phyloP scores from a whole-genome alignment of 2,888 invertebrate species.

The Epistrophe eligans region DNA sequence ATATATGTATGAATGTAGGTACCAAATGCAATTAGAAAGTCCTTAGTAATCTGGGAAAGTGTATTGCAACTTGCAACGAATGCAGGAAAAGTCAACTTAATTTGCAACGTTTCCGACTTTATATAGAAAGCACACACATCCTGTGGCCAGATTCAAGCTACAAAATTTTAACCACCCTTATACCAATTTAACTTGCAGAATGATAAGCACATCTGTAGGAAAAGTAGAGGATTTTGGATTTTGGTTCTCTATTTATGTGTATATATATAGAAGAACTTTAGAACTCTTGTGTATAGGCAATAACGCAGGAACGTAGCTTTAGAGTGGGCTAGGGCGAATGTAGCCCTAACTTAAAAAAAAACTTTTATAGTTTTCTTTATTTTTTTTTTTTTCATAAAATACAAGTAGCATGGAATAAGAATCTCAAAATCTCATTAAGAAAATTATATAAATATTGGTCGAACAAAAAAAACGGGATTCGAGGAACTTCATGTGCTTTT shows the following conservation, averaged over 20 bases:
- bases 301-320: background rate
- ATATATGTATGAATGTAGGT: too few species aligned
- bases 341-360: too few species aligned
- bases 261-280: background rate
- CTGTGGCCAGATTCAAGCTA: conserved; percentile 16
- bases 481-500: too few species aligned
- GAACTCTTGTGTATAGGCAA: background rate
- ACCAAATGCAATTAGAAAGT: conserved; percentile 63
- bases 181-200: conserved; percentile 40
- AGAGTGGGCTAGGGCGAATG: background rate
- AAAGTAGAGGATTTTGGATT: conserved; percentile 29
- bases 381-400: too few species aligned
- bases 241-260: conserved; percentile 1
- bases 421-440: too few species aligned
- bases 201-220: conserved; percentile 49
- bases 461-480: too few species aligned
- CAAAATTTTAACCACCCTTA: conserved; percentile 9
- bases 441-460: too few species aligned
- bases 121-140: conserved; percentile 26
- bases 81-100: conserved; percentile 61
- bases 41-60: conserved; percentile 33
- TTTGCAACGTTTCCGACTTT: conserved; percentile 57
- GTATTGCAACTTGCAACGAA: conserved; percentile 31
- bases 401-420: too few species aligned
- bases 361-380: too few species aligned